phyloP scores from a whole-genome alignment of 2,797 vertebrate species.

The Petrocephalus schoutedeni region DNA sequence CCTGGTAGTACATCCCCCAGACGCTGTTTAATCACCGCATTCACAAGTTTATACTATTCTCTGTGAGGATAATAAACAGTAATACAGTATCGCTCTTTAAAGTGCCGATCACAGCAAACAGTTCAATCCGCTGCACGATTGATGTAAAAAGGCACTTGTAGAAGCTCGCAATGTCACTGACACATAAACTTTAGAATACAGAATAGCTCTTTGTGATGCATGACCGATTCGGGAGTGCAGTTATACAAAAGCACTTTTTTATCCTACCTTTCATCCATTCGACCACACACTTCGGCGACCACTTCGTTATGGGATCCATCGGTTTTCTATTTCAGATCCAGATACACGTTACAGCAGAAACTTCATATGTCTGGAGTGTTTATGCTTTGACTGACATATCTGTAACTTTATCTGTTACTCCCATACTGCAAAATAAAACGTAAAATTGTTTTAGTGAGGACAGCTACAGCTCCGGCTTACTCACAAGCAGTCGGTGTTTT shows the following conservation, averaged over 20 bases:
- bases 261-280: constrained; percentile 63
- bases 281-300: constrained; percentile 57
- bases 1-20: background rate
- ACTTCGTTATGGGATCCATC: constrained; percentile 60
- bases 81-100: background rate
- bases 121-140: background rate
- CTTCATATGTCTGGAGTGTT: background rate
- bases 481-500: background rate
- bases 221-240: background rate
- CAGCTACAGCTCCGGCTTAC: background rate
- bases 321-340: constrained; percentile 7
- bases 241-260: background rate
- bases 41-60: background rate
- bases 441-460: background rate
- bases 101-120: background rate
- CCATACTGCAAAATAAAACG: constrained; percentile 5
- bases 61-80: background rate
- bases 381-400: background rate
- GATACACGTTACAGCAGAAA: background rate
- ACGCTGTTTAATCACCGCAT: background rate
- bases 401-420: background rate
- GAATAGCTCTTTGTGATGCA: background rate
- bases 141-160: background rate
- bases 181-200: background rate
- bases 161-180: background rate